Conservation (phyloP, 2,797 vertebrate species). For the Pantherophis vulpinus region DNA sequence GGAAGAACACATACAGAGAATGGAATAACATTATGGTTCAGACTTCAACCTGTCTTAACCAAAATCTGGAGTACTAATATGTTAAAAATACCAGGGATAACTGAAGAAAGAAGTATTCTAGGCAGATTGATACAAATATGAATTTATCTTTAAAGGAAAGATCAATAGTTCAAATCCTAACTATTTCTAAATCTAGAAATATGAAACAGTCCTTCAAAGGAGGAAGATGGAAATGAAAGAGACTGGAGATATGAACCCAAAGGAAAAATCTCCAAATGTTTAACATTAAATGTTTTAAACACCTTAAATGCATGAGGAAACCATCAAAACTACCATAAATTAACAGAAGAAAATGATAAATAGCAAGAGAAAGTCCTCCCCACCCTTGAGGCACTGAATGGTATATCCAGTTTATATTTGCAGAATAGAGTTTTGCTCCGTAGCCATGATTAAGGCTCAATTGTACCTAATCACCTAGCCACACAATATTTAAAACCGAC, state of each 20-base stretch:
- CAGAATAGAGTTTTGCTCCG: constrained; percentile 66
- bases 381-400: not conserved
- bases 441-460: constrained; percentile 68
- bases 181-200: not conserved
- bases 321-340: not conserved
- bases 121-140: not conserved
- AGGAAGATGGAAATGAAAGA: not conserved
- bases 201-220: constrained; percentile 38
- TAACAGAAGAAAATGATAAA: constrained; percentile 54
- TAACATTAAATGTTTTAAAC: constrained; percentile 33
- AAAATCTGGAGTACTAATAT: constrained; percentile 15
- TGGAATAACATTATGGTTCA: constrained; percentile 34
- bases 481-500: constrained; percentile 32
- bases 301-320: constrained; percentile 1
- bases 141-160: not conserved
- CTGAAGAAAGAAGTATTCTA: not conserved
- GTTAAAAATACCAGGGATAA: not conserved
- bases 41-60: constrained; percentile 37
- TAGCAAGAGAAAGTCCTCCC: not conserved
- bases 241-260: not conserved
- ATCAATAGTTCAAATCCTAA: not conserved
- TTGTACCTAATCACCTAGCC: constrained; percentile 38
- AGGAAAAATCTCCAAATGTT: constrained; percentile 11
- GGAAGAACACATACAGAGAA: not conserved
- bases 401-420: not conserved